phyloP scores from a whole-genome alignment of 2,797 vertebrate genomes.

The Apodemus agrarius region DNA sequence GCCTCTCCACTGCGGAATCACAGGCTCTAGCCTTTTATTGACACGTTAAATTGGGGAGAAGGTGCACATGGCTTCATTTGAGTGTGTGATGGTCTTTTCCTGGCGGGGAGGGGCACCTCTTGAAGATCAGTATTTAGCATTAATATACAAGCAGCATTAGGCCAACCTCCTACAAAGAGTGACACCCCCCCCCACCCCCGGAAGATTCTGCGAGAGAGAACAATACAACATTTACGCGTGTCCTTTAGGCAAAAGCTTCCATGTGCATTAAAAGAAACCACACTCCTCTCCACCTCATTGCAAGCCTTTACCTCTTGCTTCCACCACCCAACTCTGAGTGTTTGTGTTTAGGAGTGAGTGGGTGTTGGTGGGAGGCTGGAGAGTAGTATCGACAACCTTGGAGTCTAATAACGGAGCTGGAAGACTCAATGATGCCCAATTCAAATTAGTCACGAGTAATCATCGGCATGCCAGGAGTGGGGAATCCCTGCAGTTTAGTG shows the following conservation, averaged over 20 bases:
- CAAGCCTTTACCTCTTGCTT: neutral
- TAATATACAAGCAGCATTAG: neutral
- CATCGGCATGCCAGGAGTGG: neutral
- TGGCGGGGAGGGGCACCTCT: neutral
- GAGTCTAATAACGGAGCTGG: slow-evolving; percentile 53
- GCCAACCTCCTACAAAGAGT: neutral
- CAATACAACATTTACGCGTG: neutral
- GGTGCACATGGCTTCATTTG: neutral
- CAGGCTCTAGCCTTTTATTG: neutral
- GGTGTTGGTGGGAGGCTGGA: slow-evolving; percentile 40
- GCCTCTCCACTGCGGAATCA: neutral
- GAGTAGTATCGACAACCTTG: neutral
- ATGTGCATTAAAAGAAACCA: slow-evolving; percentile 29
- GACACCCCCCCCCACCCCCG: no score
- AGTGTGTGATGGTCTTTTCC: neutral
- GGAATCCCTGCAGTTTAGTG: slow-evolving; percentile 62
- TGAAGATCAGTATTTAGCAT: neutral
- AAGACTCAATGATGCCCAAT: slow-evolving; percentile 38
- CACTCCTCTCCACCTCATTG: neutral
- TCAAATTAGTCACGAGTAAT: slow-evolving; percentile 70
- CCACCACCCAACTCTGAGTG: neutral
- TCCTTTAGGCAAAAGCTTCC: slow-evolving; percentile 20
- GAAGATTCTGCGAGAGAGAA: neutral
- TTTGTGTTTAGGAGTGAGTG: slow-evolving; percentile 56
- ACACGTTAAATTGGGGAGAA: neutral